phyloP scores from a whole-genome alignment of 2,797 vertebrate species.

The Characodon lateralis region DNA sequence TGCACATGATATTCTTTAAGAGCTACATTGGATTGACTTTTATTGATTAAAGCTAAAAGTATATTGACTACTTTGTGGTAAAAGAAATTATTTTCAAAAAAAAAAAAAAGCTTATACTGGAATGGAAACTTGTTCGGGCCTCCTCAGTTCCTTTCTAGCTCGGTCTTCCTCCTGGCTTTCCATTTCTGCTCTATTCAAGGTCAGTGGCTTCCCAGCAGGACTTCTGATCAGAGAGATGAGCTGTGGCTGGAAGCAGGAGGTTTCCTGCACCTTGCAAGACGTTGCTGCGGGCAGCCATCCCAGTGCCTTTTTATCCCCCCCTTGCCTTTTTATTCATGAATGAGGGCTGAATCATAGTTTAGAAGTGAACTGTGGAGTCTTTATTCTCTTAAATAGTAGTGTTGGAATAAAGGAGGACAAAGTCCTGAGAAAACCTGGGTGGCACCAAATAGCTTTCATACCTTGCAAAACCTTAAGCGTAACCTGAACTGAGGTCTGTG shows the following conservation, averaged over 20 bases:
- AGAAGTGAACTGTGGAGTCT: slow-evolving; percentile 11
- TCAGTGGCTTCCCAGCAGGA: slow-evolving; percentile 38
- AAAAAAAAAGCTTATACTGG: not conserved
- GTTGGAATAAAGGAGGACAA: slow-evolving; percentile 8
- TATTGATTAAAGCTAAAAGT: not conserved
- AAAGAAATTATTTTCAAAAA: not conserved
- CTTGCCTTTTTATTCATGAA: not conserved
- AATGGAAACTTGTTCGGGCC: not conserved
- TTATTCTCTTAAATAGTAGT: not conserved
- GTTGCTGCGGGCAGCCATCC: slow-evolving; percentile 20
- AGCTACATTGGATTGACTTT: not conserved
- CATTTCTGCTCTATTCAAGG: slow-evolving; percentile 33
- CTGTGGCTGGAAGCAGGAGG: slow-evolving; percentile 10
- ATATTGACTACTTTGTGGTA: not conserved
- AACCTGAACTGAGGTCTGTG: not conserved
- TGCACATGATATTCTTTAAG: not conserved
- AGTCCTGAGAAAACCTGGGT: slow-evolving; percentile 8
- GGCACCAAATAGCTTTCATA: not conserved
- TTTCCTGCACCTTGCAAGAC: slow-evolving; percentile 24
- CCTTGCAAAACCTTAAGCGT: not conserved
- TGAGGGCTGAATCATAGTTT: not conserved
- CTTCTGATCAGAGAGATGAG: slow-evolving; percentile 43
- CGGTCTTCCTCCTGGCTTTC: not conserved
- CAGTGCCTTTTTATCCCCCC: not conserved
- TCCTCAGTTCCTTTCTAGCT: not conserved